Base-by-base conservation (phyloP, 2,797 vertebrate species). In the Odontamblyopus lacepedii region DNA sequence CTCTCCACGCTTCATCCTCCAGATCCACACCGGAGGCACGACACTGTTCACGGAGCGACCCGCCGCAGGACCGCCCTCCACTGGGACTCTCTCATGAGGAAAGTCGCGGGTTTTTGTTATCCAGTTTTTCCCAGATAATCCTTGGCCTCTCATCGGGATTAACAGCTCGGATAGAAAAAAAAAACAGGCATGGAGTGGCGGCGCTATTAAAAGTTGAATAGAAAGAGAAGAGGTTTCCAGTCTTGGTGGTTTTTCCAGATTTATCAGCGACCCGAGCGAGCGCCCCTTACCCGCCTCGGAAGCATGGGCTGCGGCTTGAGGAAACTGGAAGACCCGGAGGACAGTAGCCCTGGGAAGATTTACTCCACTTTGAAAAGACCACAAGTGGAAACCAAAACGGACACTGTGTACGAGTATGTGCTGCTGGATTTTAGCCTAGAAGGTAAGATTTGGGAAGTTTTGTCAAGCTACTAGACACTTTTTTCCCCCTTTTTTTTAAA, bases 341-440 rank as follows among this genome's bases (percentile, higher is more conserved):
- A 99, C 90, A 96, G 94, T 92, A 99, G 96, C 77, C 97, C 97
- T 75, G 98, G 98, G 88, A 99, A 99, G 85, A 99, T 99, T 80
- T 99, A 98, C 89, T 99, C 98, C 85, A 98, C 97, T 0, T 74
- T 99, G 87, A 98, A 96, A 91, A 96, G 98, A 92, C 95, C 96
- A 0, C 96, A 98, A 88, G 98, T 99, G 87, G 98, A 99, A 91
- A 97, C 95, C 89, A 97, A 94, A 84, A 94, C 91, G 0, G 96
- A 97, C 73, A 93, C 94, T 30, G 96, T 94, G 72, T 96, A 96
- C 86, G 98, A 99, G 88, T 98, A 99, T 11, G 89, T 96, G 57
- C 91, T 99, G 85, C 94, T 99, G 84, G 97, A 99, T 93, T 99
- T 99, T 93, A 95, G 96, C 38, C 77, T 99, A 86, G 97, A 98